phyloP scores from a whole-genome alignment of 2,797 vertebrate genomes.

The Garrulus glandarius region DNA sequence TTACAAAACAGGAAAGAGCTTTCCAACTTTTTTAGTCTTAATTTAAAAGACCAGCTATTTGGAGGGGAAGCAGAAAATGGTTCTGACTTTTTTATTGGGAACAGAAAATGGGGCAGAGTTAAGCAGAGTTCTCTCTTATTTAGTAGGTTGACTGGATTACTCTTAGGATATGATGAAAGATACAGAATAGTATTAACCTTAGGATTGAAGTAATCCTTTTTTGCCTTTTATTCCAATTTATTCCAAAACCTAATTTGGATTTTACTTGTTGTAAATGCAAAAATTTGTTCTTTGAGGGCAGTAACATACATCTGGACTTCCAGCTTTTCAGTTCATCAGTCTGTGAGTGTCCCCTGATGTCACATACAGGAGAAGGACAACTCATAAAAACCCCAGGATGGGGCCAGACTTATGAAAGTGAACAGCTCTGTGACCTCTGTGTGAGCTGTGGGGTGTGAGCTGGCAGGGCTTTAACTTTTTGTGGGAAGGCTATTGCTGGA shows the following conservation, averaged over 20 bases:
- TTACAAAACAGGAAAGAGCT: background rate
- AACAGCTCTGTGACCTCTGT: background rate
- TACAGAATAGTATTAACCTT: background rate
- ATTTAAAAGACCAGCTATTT: background rate
- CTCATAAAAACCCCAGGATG: background rate
- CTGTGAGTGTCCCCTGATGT: background rate
- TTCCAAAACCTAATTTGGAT: background rate
- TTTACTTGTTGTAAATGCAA: background rate
- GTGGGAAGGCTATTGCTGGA: background rate
- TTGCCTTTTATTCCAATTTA: background rate
- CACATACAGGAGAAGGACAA: background rate
- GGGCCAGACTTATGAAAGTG: background rate
- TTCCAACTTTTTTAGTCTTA: background rate
- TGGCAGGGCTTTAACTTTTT: background rate
- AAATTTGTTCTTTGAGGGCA: background rate
- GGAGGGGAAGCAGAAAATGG: background rate
- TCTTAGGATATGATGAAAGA: background rate
- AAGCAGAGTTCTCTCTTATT: background rate
- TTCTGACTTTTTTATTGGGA: background rate
- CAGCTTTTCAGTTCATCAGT: background rate
- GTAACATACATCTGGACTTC: background rate
- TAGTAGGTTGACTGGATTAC: background rate
- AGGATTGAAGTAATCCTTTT: background rate
- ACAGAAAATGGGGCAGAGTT: background rate
- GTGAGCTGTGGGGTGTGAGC: accelerated